These are phyloP conservation scores for Callimorpha dominula DNA, from an alignment of 2,888 invertebrate genomes.

Conservation along the genomic window DNA sequence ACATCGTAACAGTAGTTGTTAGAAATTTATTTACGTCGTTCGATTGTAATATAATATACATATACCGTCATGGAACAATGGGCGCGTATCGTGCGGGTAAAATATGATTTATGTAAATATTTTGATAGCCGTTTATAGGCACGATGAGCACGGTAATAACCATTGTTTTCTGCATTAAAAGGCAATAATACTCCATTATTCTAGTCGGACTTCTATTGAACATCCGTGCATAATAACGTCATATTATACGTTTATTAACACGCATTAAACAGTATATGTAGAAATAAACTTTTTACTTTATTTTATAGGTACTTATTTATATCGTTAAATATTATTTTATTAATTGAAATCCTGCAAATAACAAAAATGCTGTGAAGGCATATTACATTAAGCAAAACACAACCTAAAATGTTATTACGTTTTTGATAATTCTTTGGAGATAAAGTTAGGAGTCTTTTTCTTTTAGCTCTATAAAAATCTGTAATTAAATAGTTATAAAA, in stretches of 20 bases:
- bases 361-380: no score
- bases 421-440: no score
- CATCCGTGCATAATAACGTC: neutral
- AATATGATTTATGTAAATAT: slow-evolving; percentile 43
- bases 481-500: no score
- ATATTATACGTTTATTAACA: neutral
- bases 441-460: no score
- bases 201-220: slow-evolving; percentile 4
- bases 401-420: no score
- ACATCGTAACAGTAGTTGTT: neutral
- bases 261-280: neutral
- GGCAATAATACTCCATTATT: slow-evolving; percentile 2
- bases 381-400: no score
- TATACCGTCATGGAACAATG: slow-evolving; percentile 44
- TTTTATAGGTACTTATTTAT: no score
- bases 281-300: neutral
- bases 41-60: slow-evolving; percentile 28
- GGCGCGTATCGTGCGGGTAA: slow-evolving; percentile 28
- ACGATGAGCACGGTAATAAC: slow-evolving; percentile 24
- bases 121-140: slow-evolving; percentile 34
- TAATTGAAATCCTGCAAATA: no score
- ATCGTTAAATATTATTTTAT: no score
- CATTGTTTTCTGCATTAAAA: slow-evolving; percentile 9
- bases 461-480: no score
- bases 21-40: neutral